These are phyloP conservation scores for Vespertilio murinus DNA, from an alignment of 2,797 vertebrate genomes.

Conservation along the genomic window DNA sequence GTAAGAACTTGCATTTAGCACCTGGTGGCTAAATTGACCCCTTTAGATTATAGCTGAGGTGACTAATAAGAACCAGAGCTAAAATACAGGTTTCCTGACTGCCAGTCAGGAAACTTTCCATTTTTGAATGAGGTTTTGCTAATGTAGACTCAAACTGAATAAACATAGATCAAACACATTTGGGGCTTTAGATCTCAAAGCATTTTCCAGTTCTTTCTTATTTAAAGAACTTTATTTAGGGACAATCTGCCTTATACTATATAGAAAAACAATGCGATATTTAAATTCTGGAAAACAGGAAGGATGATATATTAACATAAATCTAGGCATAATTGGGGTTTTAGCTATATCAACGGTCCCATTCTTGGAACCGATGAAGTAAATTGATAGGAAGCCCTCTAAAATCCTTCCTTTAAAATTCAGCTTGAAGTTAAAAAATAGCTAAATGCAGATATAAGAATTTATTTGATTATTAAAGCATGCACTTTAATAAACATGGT, in stretches of 20 bases:
- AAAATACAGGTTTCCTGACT: not conserved
- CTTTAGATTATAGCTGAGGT: not conserved
- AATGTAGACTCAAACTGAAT: not conserved
- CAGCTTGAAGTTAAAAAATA: constrained; percentile 4
- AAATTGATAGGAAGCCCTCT: not conserved
- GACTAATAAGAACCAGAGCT: not conserved
- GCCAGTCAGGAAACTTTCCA: not conserved
- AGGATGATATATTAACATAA: not conserved
- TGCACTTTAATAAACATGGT: not conserved
- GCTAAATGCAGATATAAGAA: not conserved
- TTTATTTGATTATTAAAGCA: constrained; percentile 1
- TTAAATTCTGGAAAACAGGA: not conserved
- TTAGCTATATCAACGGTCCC: not conserved
- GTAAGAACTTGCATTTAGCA: not conserved
- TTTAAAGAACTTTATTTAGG: constrained; percentile 13
- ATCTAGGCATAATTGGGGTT: not conserved
- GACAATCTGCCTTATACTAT: not conserved
- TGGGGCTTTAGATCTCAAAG: not conserved
- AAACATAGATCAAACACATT: not conserved
- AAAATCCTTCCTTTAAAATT: constrained; percentile 17
- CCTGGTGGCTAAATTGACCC: not conserved
- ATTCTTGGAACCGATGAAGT: not conserved
- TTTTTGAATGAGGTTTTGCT: constrained; percentile 31
- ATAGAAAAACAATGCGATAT: not conserved
- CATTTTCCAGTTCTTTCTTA: not conserved